Evolutionary conservation across 2,797 vertebrate genomes (phyloP), one percentile per base, ranked within the genome.

Genomic region (Somateria mollissima): DNA sequence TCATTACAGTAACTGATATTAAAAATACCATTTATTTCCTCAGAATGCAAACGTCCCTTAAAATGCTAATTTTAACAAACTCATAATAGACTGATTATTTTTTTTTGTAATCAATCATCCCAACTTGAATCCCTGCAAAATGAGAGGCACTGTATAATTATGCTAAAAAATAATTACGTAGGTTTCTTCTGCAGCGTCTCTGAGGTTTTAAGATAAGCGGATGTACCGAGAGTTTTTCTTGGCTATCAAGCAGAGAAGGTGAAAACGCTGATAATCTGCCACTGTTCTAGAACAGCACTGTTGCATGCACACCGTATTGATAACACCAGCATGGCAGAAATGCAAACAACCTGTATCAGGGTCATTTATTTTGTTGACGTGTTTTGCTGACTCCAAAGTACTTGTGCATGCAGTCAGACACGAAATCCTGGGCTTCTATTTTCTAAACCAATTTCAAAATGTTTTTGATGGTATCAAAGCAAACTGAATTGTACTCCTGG

Each of bases 301-400:
- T 60, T 69, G 41, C 27, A 79, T 39, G 41, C 34, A 61, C 45
- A 53, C 9, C 20, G 13, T 34, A 81, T 24, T 19, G 82, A 87
- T 85, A 93, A 92, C 37, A 72, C 60, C 36, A 64, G 66, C 51
- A 71, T 41, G 37, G 86, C n/a, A 94, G 78, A 82, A 94, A 76
- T 57, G 71, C 72, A 93, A 95, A 78, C 65, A 90, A 71, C 45
- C 70, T 66, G 45, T 57, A 94, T 60, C 49, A 61, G 75, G 43
- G 74, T 87, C 19, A 89, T 91, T 96, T 89, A 84, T 87, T 96
- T 78, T 88, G 69, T 84, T 90, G 86, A 88, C 81, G 80, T 45
- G 56, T 84, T 87, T 91, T 78, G 67, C 67, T 76, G 75, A 78
- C 91, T 86, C 41, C 45, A 20, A 93, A 93, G 54, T 66, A 86